Evolutionary conservation across 2,888 invertebrate species (phyloP).

Genomic region (Masnerella sp.): DNA sequence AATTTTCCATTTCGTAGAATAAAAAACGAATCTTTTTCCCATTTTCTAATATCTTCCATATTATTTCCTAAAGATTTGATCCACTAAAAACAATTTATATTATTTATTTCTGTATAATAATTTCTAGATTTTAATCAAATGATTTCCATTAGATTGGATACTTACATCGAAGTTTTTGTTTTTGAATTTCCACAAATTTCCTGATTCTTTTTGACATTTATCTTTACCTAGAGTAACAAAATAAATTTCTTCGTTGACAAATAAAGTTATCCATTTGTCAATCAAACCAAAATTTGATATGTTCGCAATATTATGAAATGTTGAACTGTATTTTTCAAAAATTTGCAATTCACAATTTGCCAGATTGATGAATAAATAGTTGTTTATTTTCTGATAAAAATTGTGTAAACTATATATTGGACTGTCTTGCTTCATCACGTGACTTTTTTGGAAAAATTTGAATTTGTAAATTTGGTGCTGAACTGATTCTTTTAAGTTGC

Average conservation of each 20-base stretch:
- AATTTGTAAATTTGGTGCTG: conserved; percentile 12
- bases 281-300: conserved; percentile 78
- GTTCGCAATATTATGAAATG: conserved; percentile 66
- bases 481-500: neutral
- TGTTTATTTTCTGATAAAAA: conserved; percentile 68
- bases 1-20: conserved; percentile 51
- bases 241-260: conserved; percentile 70
- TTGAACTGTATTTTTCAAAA: conserved; percentile 75
- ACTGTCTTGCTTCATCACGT: neutral
- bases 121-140: neutral
- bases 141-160: neutral
- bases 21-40: conserved; percentile 61
- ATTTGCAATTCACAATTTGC: conserved; percentile 77
- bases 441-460: conserved; percentile 16
- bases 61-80: conserved; percentile 65
- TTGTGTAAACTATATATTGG: conserved; percentile 64
- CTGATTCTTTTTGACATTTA: conserved; percentile 70
- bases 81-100: conserved; percentile 58
- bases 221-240: conserved; percentile 72
- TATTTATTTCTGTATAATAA: conserved; percentile 5
- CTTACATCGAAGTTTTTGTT: conserved; percentile 53
- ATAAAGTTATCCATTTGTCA: conserved; percentile 76
- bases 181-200: conserved; percentile 77
- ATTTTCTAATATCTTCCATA: conserved; percentile 58
- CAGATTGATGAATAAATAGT: conserved; percentile 77